Conservation (phyloP, 1,140 invertebrate genomes). For the Bombus difficillimus region DNA sequence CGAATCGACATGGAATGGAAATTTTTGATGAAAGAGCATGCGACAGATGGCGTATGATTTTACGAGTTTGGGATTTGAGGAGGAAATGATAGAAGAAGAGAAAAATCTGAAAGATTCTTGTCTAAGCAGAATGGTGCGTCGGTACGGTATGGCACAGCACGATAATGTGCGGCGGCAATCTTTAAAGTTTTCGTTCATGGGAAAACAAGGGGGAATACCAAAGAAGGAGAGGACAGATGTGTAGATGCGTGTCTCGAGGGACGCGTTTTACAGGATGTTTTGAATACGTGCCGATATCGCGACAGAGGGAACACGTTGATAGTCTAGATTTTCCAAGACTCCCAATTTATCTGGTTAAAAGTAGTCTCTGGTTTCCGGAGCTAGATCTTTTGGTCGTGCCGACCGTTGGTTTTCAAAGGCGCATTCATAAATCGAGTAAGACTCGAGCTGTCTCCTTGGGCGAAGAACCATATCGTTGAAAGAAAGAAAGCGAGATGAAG, state of each 20-base stretch:
- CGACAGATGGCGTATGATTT: neutral
- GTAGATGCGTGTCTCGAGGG: constrained; percentile 52
- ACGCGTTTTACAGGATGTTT: constrained; percentile 68
- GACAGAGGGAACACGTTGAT: constrained; percentile 24
- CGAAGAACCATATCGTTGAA: neutral
- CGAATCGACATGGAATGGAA: neutral
- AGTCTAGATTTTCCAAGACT: constrained; percentile 25
- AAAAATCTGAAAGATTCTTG: neutral
- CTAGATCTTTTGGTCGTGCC: constrained; percentile 33
- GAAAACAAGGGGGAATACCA: neutral
- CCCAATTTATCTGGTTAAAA: constrained; percentile 28
- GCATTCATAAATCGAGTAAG: constrained; percentile 52
- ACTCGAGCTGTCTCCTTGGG: constrained; percentile 45
- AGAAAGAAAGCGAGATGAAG: neutral
- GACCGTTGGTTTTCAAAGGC: neutral
- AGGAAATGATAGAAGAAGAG: neutral
- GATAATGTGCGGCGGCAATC: neutral
- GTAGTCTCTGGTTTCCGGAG: constrained; percentile 42
- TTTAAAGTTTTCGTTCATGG: neutral
- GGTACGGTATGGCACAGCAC: no score
- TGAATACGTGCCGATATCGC: constrained; percentile 76
- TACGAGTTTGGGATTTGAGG: neutral
- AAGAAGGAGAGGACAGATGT: constrained; percentile 20
- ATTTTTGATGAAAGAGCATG: neutral
- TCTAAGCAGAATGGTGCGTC: neutral